Base-by-base conservation (phyloP, 2,113 vertebrate species). In the Parus major region DNA sequence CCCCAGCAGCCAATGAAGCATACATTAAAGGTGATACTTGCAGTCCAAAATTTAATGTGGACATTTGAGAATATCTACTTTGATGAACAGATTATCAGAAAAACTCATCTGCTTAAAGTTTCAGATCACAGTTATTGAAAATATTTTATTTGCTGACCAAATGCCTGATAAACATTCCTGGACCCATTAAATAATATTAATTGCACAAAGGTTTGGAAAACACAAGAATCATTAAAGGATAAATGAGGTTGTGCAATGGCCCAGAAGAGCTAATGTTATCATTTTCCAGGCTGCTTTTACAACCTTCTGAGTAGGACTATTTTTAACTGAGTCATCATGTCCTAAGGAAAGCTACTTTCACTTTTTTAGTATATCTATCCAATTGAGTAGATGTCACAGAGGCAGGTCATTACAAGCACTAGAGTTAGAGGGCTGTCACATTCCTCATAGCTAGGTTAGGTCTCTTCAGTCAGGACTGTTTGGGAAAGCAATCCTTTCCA, bases 11-110 rank as follows among this genome's bases (percentile, higher is more conserved):
- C 94, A 97, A 81, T 49, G 81, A 96, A 97, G 96, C 95, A 95
- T 93, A 92, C 84, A 97, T 97, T 97, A 96, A 96, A 97, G 95
- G 89, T 96, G 94, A 96, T 97, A 93, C 91, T 89, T 92, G 71
- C 93, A 96, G 90, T 94, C 89, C 92, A 95, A 97, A 92, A 94
- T 92, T 81, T 95, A 96, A 97, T 96, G 89, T 84, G 89, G 84
- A 72, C 90, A 92, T 91, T 95, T 92, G 89, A 93, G 97, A 96
- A 95, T 92, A 94, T 86, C 89, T 92, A 65, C 88, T 95, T 96
- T 95, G 89, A 97, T 77, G 24, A 78, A 90, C 42, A 89, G 88
- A 66, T 88, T 94, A 95, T 87, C 68, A 77, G 57, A 95, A 83
- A 97, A 97, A 88, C n/a, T 92, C 42, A 92, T 95, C 95, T 95